Evolutionary conservation across 2,113 vertebrate genomes (phyloP).

Genomic region (Oreochromis niloticus): DNA sequence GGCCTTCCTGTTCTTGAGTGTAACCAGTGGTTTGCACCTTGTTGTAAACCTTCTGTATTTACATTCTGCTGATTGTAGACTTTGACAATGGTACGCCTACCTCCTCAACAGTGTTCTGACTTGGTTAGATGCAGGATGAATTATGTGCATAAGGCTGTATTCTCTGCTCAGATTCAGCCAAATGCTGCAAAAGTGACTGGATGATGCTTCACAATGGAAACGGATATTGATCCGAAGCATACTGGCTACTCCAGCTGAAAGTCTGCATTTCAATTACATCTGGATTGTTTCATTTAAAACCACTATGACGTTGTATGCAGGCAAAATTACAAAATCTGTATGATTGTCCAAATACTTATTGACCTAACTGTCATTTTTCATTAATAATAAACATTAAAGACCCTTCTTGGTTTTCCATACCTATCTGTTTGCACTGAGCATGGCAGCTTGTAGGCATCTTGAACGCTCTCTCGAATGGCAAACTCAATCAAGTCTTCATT

Average conservation of each 20-base stretch:
- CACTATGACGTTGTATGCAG: background rate
- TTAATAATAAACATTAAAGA: background rate
- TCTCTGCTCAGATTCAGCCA: background rate
- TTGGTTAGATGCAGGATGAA: background rate
- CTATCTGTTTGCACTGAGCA: conserved; percentile 52
- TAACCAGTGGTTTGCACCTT: background rate
- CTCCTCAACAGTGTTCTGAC: background rate
- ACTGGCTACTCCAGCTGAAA: background rate
- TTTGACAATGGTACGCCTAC: background rate
- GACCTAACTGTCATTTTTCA: background rate
- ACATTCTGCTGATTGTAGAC: background rate
- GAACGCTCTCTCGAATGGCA: conserved; percentile 78
- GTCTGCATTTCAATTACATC: background rate
- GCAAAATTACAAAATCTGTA: background rate
- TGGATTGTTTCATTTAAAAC: background rate
- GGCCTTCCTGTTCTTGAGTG: background rate
- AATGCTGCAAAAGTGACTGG: background rate
- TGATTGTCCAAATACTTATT: background rate
- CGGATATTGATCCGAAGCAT: background rate
- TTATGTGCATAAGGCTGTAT: background rate
- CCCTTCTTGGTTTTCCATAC: conserved; percentile 46
- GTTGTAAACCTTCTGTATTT: background rate
- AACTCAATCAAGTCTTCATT: conserved; percentile 77
- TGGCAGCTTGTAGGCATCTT: conserved; percentile 65
- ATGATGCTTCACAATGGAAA: background rate